Base-by-base conservation (phyloP, 2,113 vertebrate genomes). In the Poecile atricapillus region DNA sequence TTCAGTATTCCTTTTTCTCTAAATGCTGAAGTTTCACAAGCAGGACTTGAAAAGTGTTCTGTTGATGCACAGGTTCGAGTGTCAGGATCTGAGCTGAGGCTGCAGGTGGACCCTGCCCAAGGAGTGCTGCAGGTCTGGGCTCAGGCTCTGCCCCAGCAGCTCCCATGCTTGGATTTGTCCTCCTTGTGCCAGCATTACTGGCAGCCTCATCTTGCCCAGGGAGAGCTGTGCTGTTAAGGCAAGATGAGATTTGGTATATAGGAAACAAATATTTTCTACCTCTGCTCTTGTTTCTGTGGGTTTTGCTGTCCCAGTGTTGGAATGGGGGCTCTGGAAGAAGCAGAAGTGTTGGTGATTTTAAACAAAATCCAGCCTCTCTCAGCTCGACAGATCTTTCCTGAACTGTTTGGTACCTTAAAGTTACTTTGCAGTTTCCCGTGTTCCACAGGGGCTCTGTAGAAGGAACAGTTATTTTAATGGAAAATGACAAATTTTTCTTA, bases 401-500 rank as follows among this genome's bases (percentile, higher is more conserved):
- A 58, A 10, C 30, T 16, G 1, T 33, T 47, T 31, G 63, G 85
- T 70, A 52, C 74, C 90, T 70, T 39, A 3, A 87, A 92, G 92
- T 85, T 77, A 21, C 33, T 74, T 84, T 74, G 58, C 82, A 71
- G 86, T 80, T 92, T 70, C 74, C 75, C 31, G 0, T 87, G 60
- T 74, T 90, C 74, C 62, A 58, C 0, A 0, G 84, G 75, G 15
- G 49, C 56, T 75, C 68, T 79, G 80, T 18, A 56, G 83, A 64
- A 74, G 53, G 79, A 83, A 22, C 89, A 50, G 88, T 96, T 96
- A 83, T 44, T 86, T 82, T 95, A 96, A 96, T 96, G 88, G 91
- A 89, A 95, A 92, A 87, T 76, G 97, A 90, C 94, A 92, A 95
- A 70, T 89, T 90, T 95, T 95, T 96, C 84, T 92, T 94, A 89